Percentiles rank a stretch among this genome's conserved stretches.
Conservation (phyloP, 1,140 invertebrate genomes). For the Drosophila santomea region DNA sequence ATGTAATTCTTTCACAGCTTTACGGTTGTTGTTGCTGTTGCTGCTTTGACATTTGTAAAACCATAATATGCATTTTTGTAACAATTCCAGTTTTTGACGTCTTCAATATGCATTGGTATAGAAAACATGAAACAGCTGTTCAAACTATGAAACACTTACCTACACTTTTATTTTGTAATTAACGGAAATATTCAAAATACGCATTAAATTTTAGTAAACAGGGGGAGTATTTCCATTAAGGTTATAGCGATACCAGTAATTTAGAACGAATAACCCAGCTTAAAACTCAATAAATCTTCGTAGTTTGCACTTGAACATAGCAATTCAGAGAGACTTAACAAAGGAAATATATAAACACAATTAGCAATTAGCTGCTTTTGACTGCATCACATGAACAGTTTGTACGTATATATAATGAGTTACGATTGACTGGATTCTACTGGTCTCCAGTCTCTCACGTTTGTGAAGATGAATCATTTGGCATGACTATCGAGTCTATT, state of each 20-base stretch:
- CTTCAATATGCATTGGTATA: constrained; percentile 51
- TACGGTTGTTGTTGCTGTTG: constrained; percentile 36
- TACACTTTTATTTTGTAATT: not conserved
- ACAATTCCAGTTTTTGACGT: constrained; percentile 39
- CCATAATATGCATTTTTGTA: constrained; percentile 23
- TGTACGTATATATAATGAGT: constrained; percentile 18
- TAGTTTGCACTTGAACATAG: constrained; percentile 40
- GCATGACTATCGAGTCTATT: constrained; percentile 26
- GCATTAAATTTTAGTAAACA: not conserved
- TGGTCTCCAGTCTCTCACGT: constrained; percentile 50
- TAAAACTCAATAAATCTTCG: constrained; percentile 28
- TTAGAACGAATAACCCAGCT: constrained; percentile 14
- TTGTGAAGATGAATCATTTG: constrained; percentile 56
- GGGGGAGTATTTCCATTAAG: not conserved
- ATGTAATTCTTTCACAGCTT: constrained; percentile 44
- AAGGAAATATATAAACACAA: constrained; percentile 37
- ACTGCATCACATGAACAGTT: constrained; percentile 13
- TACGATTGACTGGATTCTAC: constrained; percentile 9
- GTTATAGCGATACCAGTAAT: constrained; percentile 12
- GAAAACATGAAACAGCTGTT: constrained; percentile 42
- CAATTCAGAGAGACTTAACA: constrained; percentile 4
- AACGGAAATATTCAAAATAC: not conserved
- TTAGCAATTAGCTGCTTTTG: constrained; percentile 58
- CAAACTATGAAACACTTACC: constrained; percentile 21
- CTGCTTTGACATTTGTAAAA: constrained; percentile 45